Evolutionary conservation across 1,140 invertebrate genomes (phyloP), one percentile per base, ranked within the genome.

Genomic region (Leptoteleia sp.): DNA sequence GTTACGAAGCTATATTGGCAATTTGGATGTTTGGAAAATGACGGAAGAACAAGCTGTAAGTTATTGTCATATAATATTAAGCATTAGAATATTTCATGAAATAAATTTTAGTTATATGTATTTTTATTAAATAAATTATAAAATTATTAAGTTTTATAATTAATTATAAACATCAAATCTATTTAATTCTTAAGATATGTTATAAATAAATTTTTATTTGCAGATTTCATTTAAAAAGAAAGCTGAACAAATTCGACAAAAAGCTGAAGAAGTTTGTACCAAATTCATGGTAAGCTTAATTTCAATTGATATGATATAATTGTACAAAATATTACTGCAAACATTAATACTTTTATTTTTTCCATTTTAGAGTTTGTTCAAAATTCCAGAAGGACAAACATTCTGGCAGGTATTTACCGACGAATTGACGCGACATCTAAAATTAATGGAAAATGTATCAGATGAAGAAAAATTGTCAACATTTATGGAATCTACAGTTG

Each of bases 1-100:
- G 88, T 81, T 94, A 79, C 85, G 94, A 27, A 90, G 91, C 25
- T 96, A 95, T 85, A 91, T 95, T 29, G 95, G 95, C 13, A 96
- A 96, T 84, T 85, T 92, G 3, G 87, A 90, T 9, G 90, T 92
- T 11, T 96, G 95, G 95, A 92, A 93, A 68, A 85, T 95, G 47
- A 91, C 82, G 9, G 91, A 91, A 3, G 90, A 92, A 25, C 92
- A 94, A 71, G 89, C 90, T 43, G 84, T 91, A 37, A 75, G 61
- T 38, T 54, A 12, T 43, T 11, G n/a, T n/a, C n/a, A n/a, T n/a
- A n/a, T n/a, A n/a, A n/a, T n/a, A n/a, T n/a, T n/a, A n/a, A n/a
- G n/a, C n/a, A n/a, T n/a, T n/a, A n/a, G n/a, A n/a, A n/a, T n/a
- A n/a, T n/a, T n/a, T n/a, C n/a, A n/a, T n/a, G n/a, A n/a, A n/a